Evolutionary conservation across 2,888 invertebrate species (phyloP).

Genomic region (Cyaniris semiargus): DNA sequence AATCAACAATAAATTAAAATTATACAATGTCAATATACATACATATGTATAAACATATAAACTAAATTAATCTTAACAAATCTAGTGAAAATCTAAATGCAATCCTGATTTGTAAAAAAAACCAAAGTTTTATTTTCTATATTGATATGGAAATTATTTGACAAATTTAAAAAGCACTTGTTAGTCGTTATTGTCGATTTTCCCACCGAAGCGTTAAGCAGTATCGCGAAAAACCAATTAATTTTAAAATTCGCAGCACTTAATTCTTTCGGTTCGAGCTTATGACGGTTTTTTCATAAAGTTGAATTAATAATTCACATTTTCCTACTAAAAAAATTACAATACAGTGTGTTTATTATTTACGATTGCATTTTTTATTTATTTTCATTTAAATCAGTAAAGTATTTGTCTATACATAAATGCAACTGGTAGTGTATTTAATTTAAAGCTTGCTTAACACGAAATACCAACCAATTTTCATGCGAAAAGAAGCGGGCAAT

Average conservation of each 20-base stretch:
- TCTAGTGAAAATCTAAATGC: background rate
- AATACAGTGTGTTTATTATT: background rate
- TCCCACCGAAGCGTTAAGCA: conserved; percentile 10
- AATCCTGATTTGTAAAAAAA: background rate
- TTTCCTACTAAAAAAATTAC: background rate
- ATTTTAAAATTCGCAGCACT: conserved; percentile 13
- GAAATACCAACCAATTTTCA: no score
- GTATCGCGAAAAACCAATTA: conserved; percentile 20
- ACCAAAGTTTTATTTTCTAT: background rate
- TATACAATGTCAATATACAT: no score
- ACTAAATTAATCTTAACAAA: no score
- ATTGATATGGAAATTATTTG: background rate
- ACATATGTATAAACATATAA: no score
- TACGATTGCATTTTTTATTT: no score
- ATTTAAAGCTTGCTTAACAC: no score
- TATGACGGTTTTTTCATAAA: conserved; percentile 1
- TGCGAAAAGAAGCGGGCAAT: background rate
- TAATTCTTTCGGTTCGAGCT: background rate
- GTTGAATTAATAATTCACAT: background rate
- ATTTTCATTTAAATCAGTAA: no score
- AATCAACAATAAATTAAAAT: no score
- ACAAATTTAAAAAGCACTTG: background rate
- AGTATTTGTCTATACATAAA: no score
- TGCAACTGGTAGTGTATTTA: no score
- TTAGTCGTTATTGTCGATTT: conserved; percentile 10